Evolutionary conservation across 2,888 invertebrate genomes (phyloP).

Genomic region (Selenia dentaria): DNA sequence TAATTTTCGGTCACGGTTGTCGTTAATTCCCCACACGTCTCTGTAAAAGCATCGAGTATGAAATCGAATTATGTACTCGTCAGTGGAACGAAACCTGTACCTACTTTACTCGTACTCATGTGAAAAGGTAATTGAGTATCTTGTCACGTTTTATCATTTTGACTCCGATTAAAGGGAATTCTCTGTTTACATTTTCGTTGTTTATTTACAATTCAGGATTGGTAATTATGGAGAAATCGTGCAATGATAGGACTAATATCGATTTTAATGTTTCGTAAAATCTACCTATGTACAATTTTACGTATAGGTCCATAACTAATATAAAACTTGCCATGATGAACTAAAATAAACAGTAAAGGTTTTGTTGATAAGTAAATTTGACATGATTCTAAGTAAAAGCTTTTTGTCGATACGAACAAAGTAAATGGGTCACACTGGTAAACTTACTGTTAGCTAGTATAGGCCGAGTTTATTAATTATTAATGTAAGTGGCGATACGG

Average conservation of each 20-base stretch:
- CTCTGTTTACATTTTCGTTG: slow-evolving; percentile 20
- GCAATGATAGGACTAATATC: slow-evolving; percentile 3
- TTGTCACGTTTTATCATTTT: slow-evolving; percentile 56
- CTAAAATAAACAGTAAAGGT: too few relatives aligned
- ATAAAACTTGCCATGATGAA: too few relatives aligned
- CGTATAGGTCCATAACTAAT: too few relatives aligned
- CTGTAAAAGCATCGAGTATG: slow-evolving; percentile 59
- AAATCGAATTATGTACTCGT: slow-evolving; percentile 58
- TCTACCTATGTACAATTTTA: neutral
- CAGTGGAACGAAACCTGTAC: slow-evolving; percentile 56
- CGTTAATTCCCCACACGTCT: slow-evolving; percentile 63
- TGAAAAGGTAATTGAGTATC: slow-evolving; percentile 60
- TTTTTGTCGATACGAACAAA: too few relatives aligned
- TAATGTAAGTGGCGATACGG: too few relatives aligned
- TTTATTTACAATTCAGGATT: slow-evolving; percentile 16
- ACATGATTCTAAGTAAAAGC: too few relatives aligned
- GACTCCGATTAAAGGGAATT: slow-evolving; percentile 55
- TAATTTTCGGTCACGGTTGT: slow-evolving; percentile 66
- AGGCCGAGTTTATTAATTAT: too few relatives aligned
- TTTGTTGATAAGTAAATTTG: too few relatives aligned
- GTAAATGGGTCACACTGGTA: too few relatives aligned
- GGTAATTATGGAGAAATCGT: slow-evolving; percentile 17
- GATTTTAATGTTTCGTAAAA: neutral
- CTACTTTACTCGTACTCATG: slow-evolving; percentile 40
- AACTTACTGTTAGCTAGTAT: too few relatives aligned